Conservation (phyloP, 2,113 vertebrate species). For the Tympanuchus pallidicinctus region DNA sequence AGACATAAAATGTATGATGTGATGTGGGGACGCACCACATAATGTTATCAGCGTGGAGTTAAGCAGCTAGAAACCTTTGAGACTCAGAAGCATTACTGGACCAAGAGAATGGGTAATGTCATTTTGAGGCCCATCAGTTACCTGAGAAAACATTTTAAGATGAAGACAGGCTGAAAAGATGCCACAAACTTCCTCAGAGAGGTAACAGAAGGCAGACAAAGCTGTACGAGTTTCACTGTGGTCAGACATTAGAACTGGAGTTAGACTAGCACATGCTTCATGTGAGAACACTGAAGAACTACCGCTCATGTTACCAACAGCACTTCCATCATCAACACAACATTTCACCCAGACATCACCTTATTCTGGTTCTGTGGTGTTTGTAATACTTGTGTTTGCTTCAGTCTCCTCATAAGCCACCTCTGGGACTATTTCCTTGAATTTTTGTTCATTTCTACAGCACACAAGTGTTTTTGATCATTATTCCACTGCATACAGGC, state of each 20-base stretch:
- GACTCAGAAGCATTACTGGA: not conserved
- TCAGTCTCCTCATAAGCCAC: rapidly evolving
- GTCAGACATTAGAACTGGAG: not conserved
- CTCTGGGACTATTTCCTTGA: not conserved
- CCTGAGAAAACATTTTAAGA: not conserved
- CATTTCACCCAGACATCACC: not conserved
- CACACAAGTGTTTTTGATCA: not conserved
- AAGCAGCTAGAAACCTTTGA: not conserved
- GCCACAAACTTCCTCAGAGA: not conserved
- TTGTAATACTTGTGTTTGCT: not conserved
- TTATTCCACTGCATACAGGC: not conserved
- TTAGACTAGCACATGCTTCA: not conserved
- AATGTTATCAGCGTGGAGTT: not conserved
- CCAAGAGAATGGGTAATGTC: not conserved
- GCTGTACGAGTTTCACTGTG: not conserved
- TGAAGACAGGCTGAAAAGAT: not conserved
- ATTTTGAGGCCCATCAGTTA: not conserved
- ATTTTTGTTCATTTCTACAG: not conserved
- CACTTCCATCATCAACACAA: not conserved
- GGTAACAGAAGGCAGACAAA: not conserved
- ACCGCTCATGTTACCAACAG: not conserved
- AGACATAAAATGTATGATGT: not conserved
- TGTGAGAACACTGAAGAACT: not conserved
- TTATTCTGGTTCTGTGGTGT: not conserved
- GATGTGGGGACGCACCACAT: not conserved